Conservation (phyloP, 2,797 vertebrate genomes). For the Phoebastria nigripes region DNA sequence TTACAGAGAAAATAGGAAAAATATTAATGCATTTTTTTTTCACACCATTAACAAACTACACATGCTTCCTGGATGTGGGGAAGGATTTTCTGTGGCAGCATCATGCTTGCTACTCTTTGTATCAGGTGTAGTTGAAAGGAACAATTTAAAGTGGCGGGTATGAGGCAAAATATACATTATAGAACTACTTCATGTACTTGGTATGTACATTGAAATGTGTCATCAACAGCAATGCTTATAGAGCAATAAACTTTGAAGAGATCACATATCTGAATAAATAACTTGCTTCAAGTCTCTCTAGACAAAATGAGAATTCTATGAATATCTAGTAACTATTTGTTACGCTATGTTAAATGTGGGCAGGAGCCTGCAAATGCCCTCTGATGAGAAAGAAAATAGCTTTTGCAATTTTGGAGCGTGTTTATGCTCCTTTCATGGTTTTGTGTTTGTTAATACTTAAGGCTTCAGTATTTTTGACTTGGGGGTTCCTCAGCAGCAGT, state of each 20-base stretch:
- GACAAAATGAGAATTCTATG: not conserved
- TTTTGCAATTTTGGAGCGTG: not conserved
- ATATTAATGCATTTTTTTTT: fast-evolving
- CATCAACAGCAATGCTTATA: not conserved
- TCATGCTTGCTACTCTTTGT: not conserved
- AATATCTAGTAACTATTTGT: not conserved
- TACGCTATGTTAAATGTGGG: not conserved
- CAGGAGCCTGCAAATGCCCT: not conserved
- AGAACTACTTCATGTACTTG: not conserved
- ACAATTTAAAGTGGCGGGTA: not conserved
- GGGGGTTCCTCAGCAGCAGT: not conserved
- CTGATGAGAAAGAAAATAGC: not conserved
- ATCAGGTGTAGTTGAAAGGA: not conserved
- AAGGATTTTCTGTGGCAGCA: not conserved
- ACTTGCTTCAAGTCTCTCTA: not conserved
- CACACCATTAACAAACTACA: not conserved
- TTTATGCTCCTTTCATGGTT: not conserved
- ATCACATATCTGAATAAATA: not conserved
- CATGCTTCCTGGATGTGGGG: not conserved
- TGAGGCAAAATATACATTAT: not conserved
- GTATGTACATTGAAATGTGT: not conserved
- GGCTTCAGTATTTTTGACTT: not conserved
- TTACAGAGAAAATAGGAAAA: not conserved
- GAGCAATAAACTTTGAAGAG: not conserved
- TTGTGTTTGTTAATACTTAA: not conserved